A percentile compares a stretch with the other conserved stretches of the same genome.
Conservation (phyloP, 2,888 invertebrate genomes). For the Microplitis manilae region DNA sequence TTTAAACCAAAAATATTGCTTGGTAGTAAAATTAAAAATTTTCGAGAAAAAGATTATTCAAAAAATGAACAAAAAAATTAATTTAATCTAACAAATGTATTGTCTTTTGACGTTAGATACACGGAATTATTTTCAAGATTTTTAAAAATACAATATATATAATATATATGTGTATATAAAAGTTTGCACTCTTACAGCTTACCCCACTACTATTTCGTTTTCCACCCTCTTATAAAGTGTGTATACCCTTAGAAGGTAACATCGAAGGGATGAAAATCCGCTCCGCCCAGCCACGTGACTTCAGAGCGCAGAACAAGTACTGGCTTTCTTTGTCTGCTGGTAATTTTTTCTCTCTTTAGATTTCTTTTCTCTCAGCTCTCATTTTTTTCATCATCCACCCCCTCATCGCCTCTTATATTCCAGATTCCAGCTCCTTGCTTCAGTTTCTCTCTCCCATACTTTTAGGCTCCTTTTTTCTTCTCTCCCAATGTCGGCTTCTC, state of each 20-base stretch:
- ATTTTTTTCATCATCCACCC: conserved; percentile 27
- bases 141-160: conserved; percentile 27
- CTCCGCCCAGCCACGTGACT: conserved; percentile 67
- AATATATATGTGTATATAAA: conserved; percentile 34
- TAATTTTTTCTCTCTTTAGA: conserved; percentile 44
- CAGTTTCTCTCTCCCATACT: conserved; percentile 46
- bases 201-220: conserved; percentile 44
- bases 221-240: conserved; percentile 37
- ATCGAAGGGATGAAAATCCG: conserved; percentile 56
- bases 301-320: neutral
- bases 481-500: conserved; percentile 61
- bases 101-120: neutral
- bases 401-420: neutral
- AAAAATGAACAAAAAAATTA: neutral
- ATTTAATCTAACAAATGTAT: neutral
- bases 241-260: conserved; percentile 37
- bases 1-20: too few species aligned
- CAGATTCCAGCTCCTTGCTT: conserved; percentile 35
- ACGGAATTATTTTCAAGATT: neutral
- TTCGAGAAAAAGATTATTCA: too few species aligned
- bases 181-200: conserved; percentile 22
- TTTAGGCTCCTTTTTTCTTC: neutral
- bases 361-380: conserved; percentile 36
- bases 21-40: too few species aligned
- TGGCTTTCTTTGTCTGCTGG: neutral